Evolutionary conservation across 2,888 invertebrate species (phyloP), one percentile per base, ranked within the genome.

Genomic region (Meteorus cinctellus): DNA sequence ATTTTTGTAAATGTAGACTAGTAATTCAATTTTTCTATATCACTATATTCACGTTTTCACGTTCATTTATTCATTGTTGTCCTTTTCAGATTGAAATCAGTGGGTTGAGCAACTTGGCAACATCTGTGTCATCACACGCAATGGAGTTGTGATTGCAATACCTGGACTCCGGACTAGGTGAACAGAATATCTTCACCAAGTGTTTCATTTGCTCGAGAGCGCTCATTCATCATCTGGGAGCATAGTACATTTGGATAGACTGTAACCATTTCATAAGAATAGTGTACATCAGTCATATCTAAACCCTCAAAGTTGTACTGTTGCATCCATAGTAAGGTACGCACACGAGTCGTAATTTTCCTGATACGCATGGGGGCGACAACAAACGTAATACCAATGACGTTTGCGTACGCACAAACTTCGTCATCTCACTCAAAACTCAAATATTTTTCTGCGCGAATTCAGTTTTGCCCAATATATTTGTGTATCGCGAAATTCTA

Each of bases 251-350:
- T 16, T 3, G 16, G n/a, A 48, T 48, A 48, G 48, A 48, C n/a
- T n/a, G 6, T 16, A 2, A 48, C 1, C 1, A 1, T 4, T 48
- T 16, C 14, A n/a, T n/a, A 48, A 14, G n/a, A 48, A 48, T 48
- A 48, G 16, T 48, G n/a, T 51, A 51, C 48, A 31, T 55, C 68
- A 68, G 68, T 68, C 68, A 34, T 51, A 29, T 31, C 27, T 68
- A 31, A 51, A 51, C 51, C 55, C 31, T 51, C 55, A 55, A 27
- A 4, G 48, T 31, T n/a, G n/a, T 14, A 63, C 31, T 29, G 29
- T 14, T 62, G n/a, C 34, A n/a, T 63, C 16, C 14, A 5, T 34
- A 34, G n/a, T 34, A 29, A 14, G 14, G 4, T 48, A 34, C 34
- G n/a, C 16, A 31, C 16, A 63, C n/a, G 16, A 14, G 6, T 48